These are phyloP conservation scores for Phylloscopus trochilus DNA, from an alignment of 2,113 vertebrate species.

Conservation along the genomic window DNA sequence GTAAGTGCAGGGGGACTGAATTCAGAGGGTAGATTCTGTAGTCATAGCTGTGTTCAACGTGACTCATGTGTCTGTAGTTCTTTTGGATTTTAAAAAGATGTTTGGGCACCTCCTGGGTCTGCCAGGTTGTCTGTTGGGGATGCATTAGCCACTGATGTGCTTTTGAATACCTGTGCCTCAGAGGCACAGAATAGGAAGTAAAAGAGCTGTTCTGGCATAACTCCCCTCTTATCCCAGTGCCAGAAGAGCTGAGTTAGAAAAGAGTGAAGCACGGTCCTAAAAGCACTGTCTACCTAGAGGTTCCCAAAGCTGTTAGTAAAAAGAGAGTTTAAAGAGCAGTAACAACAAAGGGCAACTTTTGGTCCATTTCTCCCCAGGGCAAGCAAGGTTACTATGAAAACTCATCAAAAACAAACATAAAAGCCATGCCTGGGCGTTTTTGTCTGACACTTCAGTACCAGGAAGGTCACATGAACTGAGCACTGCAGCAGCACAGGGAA, in stretches of 20 bases:
- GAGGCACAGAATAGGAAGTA: not conserved
- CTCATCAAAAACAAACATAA: not conserved
- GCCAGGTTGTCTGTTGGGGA: not conserved
- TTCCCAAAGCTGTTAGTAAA: not conserved
- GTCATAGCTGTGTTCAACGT: not conserved
- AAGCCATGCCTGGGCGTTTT: not conserved
- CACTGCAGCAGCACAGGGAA: not conserved
- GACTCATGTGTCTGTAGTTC: accelerated
- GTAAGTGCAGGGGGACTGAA: accelerated
- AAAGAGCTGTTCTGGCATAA: not conserved
- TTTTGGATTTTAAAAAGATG: not conserved
- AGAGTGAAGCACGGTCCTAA: not conserved
- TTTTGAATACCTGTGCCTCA: not conserved
- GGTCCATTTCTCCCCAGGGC: not conserved
- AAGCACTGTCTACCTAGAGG: not conserved
- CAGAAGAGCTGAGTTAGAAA: not conserved
- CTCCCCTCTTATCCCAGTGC: not conserved
- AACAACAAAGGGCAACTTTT: not conserved
- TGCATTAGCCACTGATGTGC: not conserved
- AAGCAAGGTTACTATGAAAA: not conserved
- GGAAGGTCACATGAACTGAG: not conserved
- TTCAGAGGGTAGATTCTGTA: not conserved
- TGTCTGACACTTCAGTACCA: not conserved
- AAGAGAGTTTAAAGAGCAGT: not conserved
- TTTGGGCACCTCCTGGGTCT: not conserved